These are phyloP conservation scores for Pollachius pollachius DNA, from an alignment of 2,113 vertebrate species.

Conservation along the genomic window DNA sequence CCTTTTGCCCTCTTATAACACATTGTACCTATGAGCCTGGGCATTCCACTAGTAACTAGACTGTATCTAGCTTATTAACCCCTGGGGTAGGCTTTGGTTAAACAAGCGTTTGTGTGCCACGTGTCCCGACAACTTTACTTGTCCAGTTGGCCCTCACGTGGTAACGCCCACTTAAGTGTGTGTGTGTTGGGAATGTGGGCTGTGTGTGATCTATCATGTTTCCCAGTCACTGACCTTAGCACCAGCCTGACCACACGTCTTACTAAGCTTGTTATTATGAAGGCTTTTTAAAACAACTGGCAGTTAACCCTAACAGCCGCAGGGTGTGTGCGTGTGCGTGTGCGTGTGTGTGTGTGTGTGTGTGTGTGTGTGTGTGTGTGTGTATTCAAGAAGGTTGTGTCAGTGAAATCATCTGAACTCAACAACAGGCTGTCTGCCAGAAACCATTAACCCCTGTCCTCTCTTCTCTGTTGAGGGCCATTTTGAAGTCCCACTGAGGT, in stretches of 20 bases:
- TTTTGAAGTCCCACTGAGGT: conserved; percentile 29
- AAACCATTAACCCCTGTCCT: conserved; percentile 47
- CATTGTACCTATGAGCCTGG: too few relatives aligned
- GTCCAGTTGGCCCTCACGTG: too few relatives aligned
- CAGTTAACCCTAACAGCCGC: conserved; percentile 31
- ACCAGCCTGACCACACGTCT: conserved; percentile 29
- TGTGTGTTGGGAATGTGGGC: conserved; percentile 1
- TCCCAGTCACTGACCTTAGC: conserved; percentile 37
- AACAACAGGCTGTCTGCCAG: conserved; percentile 36
- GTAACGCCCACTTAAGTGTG: too few relatives aligned
- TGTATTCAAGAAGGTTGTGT: conserved; percentile 11
- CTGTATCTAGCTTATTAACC: too few relatives aligned
- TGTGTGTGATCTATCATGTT: conserved; percentile 26
- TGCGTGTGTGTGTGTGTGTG: neutral
- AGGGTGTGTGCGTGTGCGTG: conserved; percentile 17
- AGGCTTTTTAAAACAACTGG: conserved; percentile 49
- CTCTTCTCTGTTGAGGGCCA: conserved; percentile 22
- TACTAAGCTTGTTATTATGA: conserved; percentile 55
- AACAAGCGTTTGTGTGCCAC: too few relatives aligned
- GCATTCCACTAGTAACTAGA: too few relatives aligned
- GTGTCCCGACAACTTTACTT: too few relatives aligned
- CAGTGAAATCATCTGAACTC: conserved; percentile 54
- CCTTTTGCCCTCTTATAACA: too few relatives aligned
- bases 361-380: neutral
- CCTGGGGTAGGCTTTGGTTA: too few relatives aligned